These are phyloP conservation scores for Papilio polyxenes DNA, from an alignment of 1,140 invertebrate species.

Conservation along the genomic window DNA sequence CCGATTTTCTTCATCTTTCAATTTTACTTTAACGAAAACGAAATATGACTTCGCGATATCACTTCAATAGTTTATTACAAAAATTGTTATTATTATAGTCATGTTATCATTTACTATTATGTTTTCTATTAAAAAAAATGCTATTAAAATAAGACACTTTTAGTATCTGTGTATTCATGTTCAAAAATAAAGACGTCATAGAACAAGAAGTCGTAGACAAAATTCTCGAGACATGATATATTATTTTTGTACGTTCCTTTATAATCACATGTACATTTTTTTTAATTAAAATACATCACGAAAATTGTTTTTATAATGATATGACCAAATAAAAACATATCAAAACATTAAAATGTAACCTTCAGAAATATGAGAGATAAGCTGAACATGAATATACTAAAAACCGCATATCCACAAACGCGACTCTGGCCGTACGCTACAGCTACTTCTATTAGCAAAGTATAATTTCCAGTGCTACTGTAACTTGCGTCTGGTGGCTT, in stretches of 20 bases:
- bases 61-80: too few relatives aligned
- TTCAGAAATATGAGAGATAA: constrained; percentile 18
- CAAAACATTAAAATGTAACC: neutral
- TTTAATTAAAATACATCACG: neutral
- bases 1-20: too few relatives aligned
- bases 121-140: neutral
- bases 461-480: too few relatives aligned
- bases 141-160: neutral
- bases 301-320: constrained; percentile 21
- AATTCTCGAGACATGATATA: neutral
- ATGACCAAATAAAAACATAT: constrained; percentile 26
- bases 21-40: too few relatives aligned
- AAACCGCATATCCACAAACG: neutral
- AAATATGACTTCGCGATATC: too few relatives aligned
- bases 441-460: too few relatives aligned
- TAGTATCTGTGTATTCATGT: neutral
- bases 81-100: too few relatives aligned
- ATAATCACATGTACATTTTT: neutral
- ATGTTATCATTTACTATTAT: too few relatives aligned
- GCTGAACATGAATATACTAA: neutral
- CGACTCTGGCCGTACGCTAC: neutral
- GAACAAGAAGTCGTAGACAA: too few relatives aligned
- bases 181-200: constrained; percentile 5
- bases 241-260: neutral
- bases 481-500: too few relatives aligned